phyloP scores from a whole-genome alignment of 2,113 vertebrate species.

The Sus scrofa region DNA sequence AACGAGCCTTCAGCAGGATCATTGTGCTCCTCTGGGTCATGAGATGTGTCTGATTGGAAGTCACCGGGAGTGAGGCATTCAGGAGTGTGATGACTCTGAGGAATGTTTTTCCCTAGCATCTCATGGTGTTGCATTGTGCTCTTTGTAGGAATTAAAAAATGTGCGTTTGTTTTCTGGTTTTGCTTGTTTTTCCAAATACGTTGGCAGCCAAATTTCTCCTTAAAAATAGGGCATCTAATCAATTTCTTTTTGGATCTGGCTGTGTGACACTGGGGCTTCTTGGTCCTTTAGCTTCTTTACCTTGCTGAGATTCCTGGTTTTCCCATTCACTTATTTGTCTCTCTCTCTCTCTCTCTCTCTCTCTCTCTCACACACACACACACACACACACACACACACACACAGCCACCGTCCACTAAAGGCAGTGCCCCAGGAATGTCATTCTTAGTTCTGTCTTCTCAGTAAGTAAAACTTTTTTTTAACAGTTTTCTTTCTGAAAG shows the following conservation, averaged over 20 bases:
- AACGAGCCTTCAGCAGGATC: neutral
- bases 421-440: neutral
- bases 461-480: neutral
- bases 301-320: neutral
- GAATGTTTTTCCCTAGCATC: neutral
- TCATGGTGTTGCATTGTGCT: neutral
- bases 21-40: neutral
- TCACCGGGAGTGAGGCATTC: neutral
- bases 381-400: no score
- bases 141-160: neutral
- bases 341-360: no score
- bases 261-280: neutral
- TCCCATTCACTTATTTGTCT: neutral
- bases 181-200: neutral
- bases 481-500: conserved; percentile 41
- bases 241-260: neutral
- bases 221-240: conserved; percentile 1
- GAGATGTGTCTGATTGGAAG: neutral
- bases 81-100: neutral
- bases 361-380: accelerated
- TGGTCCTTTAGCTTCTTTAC: neutral
- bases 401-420: neutral
- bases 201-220: conserved; percentile 27
- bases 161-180: conserved; percentile 34
- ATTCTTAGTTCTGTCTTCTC: conserved; percentile 42